Evolutionary conservation across 1,140 invertebrate genomes (phyloP), one percentile per base, ranked within the genome.

Genomic region (Whitmania pigra): DNA sequence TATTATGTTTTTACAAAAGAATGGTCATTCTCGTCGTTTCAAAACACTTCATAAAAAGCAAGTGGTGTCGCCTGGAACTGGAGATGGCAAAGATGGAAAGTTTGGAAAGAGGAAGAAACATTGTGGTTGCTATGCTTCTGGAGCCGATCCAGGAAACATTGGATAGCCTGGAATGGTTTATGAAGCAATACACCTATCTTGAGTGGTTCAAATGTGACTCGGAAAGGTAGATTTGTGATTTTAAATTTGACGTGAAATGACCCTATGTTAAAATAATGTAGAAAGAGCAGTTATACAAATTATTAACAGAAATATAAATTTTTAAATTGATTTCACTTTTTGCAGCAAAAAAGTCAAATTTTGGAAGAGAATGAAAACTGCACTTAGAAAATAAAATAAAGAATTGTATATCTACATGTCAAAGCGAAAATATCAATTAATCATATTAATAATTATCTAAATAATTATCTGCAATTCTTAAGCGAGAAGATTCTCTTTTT

Each of bases 11-110:
- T 2, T 13, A 49, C 15, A 49, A 49, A 63, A 63, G 57, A n/a
- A 63, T 25, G 29, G 29, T 31, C 11, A 25, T 63, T 13, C 57
- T 63, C 11, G 57, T 63, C 57, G 11, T 63, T 15, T 25, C 57
- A 20, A 63, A n/a, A 1, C 9, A 63, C 57, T 63, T 63, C 57
- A 22, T 63, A 63, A 63, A 15, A 31, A 63, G 57, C 57, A 63
- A 63, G 29, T 63, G 57, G 57, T 63, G 57, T 63, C 22, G 57
- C 11, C 57, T 25, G 11, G 57, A 63, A 63, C 13, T 63, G 22
- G 57, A 63, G 20, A 18, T 63, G 57, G 4, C 57, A 22, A 63
- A 31, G 11, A 13, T 63, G 57, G 57, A 63, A 18, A 63, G 57
- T 63, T 31, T 63, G 57, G 57, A 63, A 25, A 22, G 57, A 31